phyloP scores from a whole-genome alignment of 2,888 invertebrate species.

The Kuschelorhynchus macadamiae region DNA sequence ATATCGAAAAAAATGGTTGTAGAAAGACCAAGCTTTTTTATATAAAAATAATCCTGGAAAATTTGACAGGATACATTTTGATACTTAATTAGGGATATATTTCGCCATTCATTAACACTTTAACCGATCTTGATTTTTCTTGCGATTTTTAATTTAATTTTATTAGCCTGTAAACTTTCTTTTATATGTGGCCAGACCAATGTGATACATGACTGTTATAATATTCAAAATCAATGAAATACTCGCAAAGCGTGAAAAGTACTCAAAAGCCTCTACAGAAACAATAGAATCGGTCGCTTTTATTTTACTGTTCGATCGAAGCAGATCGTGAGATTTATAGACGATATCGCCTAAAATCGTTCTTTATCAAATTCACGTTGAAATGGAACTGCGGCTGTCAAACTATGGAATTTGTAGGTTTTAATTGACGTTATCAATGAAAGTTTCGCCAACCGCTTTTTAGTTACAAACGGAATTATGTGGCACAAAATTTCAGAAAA shows the following conservation, averaged over 20 bases:
- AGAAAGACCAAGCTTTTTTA: too few relatives aligned
- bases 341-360: slow-evolving; percentile 19
- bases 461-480: too few relatives aligned
- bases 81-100: too few relatives aligned
- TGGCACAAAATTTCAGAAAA: too few relatives aligned
- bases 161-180: too few relatives aligned
- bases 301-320: slow-evolving; percentile 20
- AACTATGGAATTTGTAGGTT: slow-evolving; percentile 8
- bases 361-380: slow-evolving; percentile 19
- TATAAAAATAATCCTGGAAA: too few relatives aligned
- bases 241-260: slow-evolving; percentile 26
- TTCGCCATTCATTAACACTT: too few relatives aligned
- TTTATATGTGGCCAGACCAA: slow-evolving; percentile 15
- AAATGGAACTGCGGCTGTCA: slow-evolving; percentile 6
- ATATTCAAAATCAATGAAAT: slow-evolving; percentile 21
- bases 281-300: slow-evolving; percentile 23
- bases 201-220: slow-evolving; percentile 17
- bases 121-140: too few relatives aligned
- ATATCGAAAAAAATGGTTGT: too few relatives aligned
- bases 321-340: slow-evolving; percentile 12
- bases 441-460: too few relatives aligned
- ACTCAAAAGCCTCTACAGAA: slow-evolving; percentile 18
- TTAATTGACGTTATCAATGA: slow-evolving; percentile 5
- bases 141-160: too few relatives aligned
- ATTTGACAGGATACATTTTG: too few relatives aligned